A percentile compares a stretch with the other conserved stretches of the same genome.
Conservation (phyloP, 2,797 vertebrate species). For the Helostoma temminkii region DNA sequence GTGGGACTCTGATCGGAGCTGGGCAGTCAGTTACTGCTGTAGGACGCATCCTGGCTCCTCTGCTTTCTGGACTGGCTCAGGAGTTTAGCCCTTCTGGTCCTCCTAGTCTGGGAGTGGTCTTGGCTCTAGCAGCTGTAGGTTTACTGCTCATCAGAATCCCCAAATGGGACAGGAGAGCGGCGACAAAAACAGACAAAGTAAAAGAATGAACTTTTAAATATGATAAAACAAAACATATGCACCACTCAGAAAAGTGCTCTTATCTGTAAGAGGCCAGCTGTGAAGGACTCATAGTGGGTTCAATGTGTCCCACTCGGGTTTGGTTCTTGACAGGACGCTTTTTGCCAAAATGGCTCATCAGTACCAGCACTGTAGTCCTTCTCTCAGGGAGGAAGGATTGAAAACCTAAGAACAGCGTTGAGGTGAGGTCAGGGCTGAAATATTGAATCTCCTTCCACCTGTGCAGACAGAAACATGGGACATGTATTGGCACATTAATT, state of each 20-base stretch:
- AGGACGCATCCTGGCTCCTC: constrained; percentile 89
- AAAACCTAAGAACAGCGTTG: constrained; percentile 11
- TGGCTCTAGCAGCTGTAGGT: constrained; percentile 88
- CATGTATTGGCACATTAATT: constrained; percentile 15
- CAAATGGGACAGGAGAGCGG: constrained; percentile 72
- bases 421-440: constrained; percentile 4
- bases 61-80: constrained; percentile 93
- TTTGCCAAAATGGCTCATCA: constrained; percentile 5
- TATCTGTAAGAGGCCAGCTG: constrained; percentile 25
- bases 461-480: constrained; percentile 1
- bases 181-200: constrained; percentile 53
- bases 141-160: constrained; percentile 87
- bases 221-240: background rate
- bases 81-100: constrained; percentile 95
- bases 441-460: background rate
- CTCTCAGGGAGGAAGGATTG: constrained; percentile 20
- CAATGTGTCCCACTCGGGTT: background rate
- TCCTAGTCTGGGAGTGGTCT: constrained; percentile 87
- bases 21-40: constrained; percentile 96
- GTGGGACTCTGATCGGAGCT: constrained; percentile 91
- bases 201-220: background rate
- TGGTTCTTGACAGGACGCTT: constrained; percentile 9
- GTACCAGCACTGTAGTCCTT: constrained; percentile 40
- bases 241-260: constrained; percentile 47
- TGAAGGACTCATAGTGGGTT: constrained; percentile 19